Percentiles rank a stretch among this genome's conserved stretches.
These are phyloP conservation scores for Mugil cephalus DNA, from an alignment of 2,113 vertebrate species.

Conservation along the genomic window DNA sequence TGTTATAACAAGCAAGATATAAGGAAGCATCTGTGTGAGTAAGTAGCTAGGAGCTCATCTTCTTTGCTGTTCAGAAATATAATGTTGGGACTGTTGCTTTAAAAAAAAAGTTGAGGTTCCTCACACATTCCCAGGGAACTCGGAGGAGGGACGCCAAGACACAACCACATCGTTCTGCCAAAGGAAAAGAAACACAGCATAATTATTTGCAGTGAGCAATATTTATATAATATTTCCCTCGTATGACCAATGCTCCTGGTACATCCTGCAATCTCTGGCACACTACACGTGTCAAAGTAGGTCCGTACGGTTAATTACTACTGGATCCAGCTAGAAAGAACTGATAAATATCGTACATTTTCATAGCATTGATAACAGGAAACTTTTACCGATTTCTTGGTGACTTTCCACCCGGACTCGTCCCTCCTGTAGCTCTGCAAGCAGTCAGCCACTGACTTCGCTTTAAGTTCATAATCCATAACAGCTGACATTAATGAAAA, in stretches of 20 bases:
- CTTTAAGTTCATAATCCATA: constrained; percentile 82
- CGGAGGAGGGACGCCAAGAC: constrained; percentile 92
- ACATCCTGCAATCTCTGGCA: background rate
- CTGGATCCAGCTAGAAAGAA: background rate
- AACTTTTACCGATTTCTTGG: constrained; percentile 86
- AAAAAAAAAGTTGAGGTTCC: constrained; percentile 60
- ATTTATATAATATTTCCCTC: too few species aligned
- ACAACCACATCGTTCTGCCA: constrained; percentile 88
- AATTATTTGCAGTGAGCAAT: background rate
- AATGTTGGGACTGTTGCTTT: too few species aligned
- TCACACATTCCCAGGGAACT: constrained; percentile 93
- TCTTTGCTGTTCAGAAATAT: too few species aligned
- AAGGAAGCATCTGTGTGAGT: too few species aligned
- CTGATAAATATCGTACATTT: too few species aligned
- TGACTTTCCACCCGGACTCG: constrained; percentile 87
- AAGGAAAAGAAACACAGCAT: constrained; percentile 30
- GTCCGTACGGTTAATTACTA: too few species aligned
- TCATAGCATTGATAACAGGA: background rate
- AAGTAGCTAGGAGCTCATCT: too few species aligned
- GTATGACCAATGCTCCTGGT: background rate
- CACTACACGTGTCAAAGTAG: background rate
- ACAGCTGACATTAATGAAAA: background rate
- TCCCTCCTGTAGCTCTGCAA: constrained; percentile 86
- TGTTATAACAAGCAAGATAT: too few species aligned
- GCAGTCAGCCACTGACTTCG: constrained; percentile 82